Evolutionary conservation across 2,113 vertebrate species (phyloP).

Genomic region (Paedocypris sp.): DNA sequence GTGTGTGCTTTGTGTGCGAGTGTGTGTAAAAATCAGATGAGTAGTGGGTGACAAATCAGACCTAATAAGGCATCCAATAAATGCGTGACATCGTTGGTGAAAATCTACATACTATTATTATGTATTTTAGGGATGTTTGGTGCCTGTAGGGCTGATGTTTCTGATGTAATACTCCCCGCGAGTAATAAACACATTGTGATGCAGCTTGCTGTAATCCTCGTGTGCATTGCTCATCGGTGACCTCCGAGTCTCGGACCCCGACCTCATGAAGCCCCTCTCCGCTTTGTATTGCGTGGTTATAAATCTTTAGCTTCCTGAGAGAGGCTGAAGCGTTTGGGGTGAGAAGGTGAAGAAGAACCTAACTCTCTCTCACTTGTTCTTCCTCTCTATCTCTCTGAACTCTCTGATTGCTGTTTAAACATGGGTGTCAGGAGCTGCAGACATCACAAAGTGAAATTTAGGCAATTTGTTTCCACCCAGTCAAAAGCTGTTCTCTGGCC

Average conservation of each 20-base stretch:
- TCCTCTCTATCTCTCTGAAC: constrained; percentile 30
- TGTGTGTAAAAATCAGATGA: too few species aligned
- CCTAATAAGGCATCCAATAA: too few species aligned
- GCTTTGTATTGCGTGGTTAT: constrained; percentile 14
- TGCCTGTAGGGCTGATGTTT: too few species aligned
- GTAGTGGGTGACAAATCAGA: too few species aligned
- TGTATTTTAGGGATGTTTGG: too few species aligned
- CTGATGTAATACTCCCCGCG: constrained; percentile 17
- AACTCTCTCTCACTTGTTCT: not conserved
- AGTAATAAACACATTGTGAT: constrained; percentile 17
- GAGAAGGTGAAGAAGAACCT: constrained; percentile 19
- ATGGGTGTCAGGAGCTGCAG: constrained; percentile 65
- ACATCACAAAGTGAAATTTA: constrained; percentile 68
- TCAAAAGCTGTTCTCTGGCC: constrained; percentile 61
- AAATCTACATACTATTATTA: too few species aligned
- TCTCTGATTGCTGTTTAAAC: constrained; percentile 59
- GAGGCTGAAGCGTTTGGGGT: constrained; percentile 22
- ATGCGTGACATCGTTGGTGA: too few species aligned
- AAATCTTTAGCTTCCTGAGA: constrained; percentile 31
- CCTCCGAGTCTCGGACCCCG: constrained; percentile 6
- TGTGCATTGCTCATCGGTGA: constrained; percentile 17
- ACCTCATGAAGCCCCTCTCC: constrained; percentile 14
- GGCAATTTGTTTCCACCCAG: constrained; percentile 75
- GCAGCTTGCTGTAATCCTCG: constrained; percentile 7
- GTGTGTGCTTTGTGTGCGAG: too few species aligned